Conservation (phyloP, 2,797 vertebrate species). For the Aotus griseimembra region DNA sequence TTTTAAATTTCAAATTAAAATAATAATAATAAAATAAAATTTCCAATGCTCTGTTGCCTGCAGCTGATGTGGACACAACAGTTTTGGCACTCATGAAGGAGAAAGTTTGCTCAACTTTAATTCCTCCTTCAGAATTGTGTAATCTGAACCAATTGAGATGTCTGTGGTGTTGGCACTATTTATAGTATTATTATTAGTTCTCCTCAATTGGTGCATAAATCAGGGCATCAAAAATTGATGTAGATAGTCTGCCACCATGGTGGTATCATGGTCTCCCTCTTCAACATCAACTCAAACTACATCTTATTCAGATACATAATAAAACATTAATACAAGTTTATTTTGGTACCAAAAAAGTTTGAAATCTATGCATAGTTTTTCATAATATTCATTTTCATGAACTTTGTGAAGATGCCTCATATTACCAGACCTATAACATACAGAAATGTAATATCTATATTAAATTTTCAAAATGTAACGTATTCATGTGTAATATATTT, state of each 20-base stretch:
- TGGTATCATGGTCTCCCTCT: neutral
- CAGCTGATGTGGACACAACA: neutral
- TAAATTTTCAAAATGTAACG: neutral
- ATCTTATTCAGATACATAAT: neutral
- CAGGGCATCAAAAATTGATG: neutral
- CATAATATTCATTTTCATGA: neutral
- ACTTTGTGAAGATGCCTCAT: neutral
- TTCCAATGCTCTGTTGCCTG: neutral
- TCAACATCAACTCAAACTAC: neutral
- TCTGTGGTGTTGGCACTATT: neutral
- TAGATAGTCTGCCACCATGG: neutral
- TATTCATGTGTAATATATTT: neutral
- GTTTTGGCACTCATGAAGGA: neutral
- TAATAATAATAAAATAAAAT: neutral
- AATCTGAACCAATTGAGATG: neutral
- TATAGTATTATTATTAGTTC: neutral
- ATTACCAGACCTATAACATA: neutral
- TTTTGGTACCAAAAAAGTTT: neutral
- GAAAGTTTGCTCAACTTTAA: neutral
- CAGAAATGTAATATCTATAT: neutral
- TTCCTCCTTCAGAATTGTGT: too few species aligned
- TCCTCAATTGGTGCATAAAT: neutral
- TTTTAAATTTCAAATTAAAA: too few species aligned
- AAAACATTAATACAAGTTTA: neutral
- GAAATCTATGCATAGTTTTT: neutral